Base-by-base conservation (phyloP, 1,140 invertebrate species). In the Popillia japonica region DNA sequence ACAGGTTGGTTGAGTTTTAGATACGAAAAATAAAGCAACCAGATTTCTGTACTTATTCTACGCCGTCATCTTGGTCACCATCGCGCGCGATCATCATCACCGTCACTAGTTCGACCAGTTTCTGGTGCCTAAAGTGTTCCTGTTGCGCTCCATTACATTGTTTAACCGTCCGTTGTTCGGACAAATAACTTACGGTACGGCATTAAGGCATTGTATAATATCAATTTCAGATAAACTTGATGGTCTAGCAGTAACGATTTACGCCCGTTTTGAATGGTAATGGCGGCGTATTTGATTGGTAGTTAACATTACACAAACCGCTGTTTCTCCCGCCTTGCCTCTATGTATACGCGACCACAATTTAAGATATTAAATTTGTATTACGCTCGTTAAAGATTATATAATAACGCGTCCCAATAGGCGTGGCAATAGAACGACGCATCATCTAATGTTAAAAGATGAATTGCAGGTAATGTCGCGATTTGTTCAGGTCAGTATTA, bases 31-130 rank as follows among this genome's bases (percentile, higher is more conserved):
- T 68, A 68, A 68, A 68, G 7, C 22, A 68, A 22, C 8, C 61
- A 22, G 27, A 27, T 17, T 34, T 68, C 20, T 68, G 61, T 7
- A 68, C 61, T 68, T 68, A 68, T 68, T 68, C 61, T 14, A 68
- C 59, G 17, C 22, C 61, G 61, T 68, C 61, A 68, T 34, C 61
- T 22, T 27, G 61, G 22, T 68, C 22, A 68, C 61, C n/a, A 48
- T 17, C 61, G 27, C 61, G 61, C 22, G 27, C 20, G 61, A 68
- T 27, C 61, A 68, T 23, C 61, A 68, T 34, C 61, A 68, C 61
- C 61, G 14, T 68, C 61, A 68, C 61, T 68, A 68, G 61, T 68
- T 68, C 61, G 61, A 68, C 61, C 61, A 68, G 61, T 68, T 68
- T 68, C 61, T 68, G 61, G 22, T 68, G 61, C 61, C 22, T 68